phyloP scores from a whole-genome alignment of 1,140 invertebrate species.

The Lordiphosa collinella region DNA sequence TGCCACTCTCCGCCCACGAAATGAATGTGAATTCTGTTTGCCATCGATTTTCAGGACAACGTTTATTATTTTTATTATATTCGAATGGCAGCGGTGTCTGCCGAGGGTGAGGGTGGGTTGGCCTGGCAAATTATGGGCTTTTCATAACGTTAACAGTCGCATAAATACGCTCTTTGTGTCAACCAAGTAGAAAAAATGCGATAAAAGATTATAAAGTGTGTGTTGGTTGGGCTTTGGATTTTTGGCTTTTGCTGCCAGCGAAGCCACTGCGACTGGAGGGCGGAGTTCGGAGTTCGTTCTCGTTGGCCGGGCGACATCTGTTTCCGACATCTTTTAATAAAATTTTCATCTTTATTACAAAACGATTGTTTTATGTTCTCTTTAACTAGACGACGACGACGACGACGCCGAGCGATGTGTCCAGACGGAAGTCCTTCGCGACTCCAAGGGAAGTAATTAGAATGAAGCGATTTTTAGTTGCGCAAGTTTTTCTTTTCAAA shows the following conservation, averaged over 20 bases:
- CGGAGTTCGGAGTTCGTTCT: constrained; percentile 32
- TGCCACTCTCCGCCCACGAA: constrained; percentile 29
- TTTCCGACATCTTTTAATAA: constrained; percentile 80
- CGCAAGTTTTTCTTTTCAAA: constrained; percentile 25
- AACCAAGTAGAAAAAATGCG: constrained; percentile 79
- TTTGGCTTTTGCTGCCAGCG: constrained; percentile 37
- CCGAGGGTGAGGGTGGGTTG: constrained; percentile 30
- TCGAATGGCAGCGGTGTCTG: constrained; percentile 22
- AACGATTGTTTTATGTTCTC: constrained; percentile 77
- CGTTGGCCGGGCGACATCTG: constrained; percentile 69
- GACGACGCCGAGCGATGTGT: constrained; percentile 33
- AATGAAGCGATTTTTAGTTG: constrained; percentile 76
- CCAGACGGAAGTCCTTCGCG: constrained; percentile 59
- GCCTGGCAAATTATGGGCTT: constrained; percentile 78
- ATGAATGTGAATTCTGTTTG: constrained; percentile 77
- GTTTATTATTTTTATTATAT: constrained; percentile 78
- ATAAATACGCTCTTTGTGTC: constrained; percentile 79
- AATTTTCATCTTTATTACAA: constrained; percentile 80
- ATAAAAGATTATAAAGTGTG: constrained; percentile 80
- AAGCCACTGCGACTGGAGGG: constrained; percentile 10
- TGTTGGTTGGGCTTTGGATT: constrained; percentile 23
- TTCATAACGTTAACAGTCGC: constrained; percentile 79
- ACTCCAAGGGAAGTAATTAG: constrained; percentile 70
- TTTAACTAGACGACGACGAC: constrained; percentile 13
- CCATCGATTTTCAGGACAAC: constrained; percentile 78